A percentile compares a stretch with the other conserved stretches of the same genome.
These are phyloP conservation scores for Phasia obesa DNA, from an alignment of 2,888 invertebrate species.

Conservation along the genomic window DNA sequence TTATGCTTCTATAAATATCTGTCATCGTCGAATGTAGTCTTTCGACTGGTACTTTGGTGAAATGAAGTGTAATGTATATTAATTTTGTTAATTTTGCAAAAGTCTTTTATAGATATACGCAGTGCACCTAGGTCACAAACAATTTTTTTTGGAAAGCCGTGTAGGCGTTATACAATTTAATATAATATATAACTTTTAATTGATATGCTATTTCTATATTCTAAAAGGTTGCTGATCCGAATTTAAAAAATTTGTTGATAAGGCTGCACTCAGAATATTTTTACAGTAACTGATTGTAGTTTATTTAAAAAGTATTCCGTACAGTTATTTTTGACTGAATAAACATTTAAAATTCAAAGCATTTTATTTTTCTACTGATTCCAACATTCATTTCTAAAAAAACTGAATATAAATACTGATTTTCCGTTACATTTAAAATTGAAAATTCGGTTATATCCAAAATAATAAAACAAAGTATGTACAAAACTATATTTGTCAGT, in stretches of 20 bases:
- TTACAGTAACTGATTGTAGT: no score
- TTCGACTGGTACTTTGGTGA: constrained; percentile 61
- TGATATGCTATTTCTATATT: constrained; percentile 62
- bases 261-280: constrained; percentile 23
- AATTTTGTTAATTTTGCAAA: constrained; percentile 35
- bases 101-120: constrained; percentile 54
- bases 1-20: constrained; percentile 60
- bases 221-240: constrained; percentile 49
- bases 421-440: no score
- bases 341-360: no score
- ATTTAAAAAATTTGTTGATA: constrained; percentile 67
- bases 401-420: no score
- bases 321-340: no score
- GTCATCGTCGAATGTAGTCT: constrained; percentile 58
- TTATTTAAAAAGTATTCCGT: no score
- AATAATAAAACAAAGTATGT: no score
- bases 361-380: no score
- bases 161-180: constrained; percentile 26
- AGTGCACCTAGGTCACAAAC: constrained; percentile 61
- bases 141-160: constrained; percentile 63
- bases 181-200: constrained; percentile 61
- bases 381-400: no score
- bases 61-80: constrained; percentile 65
- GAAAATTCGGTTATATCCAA: no score
- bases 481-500: no score